A percentile compares a stretch with the other conserved stretches of the same genome.
Conservation (phyloP, 2,888 invertebrate species). For the Gibbula magus region DNA sequence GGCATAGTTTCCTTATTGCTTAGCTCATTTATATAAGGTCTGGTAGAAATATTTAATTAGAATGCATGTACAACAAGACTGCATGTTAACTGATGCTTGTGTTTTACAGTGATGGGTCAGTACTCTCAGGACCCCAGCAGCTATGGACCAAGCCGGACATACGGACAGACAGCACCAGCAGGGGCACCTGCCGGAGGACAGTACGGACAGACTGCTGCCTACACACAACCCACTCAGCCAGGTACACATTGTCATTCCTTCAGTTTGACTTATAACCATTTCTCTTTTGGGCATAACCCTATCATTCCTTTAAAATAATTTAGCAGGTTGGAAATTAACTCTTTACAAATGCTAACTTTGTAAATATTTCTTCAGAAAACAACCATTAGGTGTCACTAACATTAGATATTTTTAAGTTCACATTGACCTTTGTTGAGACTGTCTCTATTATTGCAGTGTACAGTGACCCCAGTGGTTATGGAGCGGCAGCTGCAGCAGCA, state of each 20-base stretch:
- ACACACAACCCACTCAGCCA: not conserved
- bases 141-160: conserved; percentile 39
- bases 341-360: too few species aligned
- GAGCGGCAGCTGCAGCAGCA: conserved; percentile 22
- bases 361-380: too few species aligned
- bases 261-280: not conserved
- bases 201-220: conserved; percentile 12
- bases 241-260: not conserved
- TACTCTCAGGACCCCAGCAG: conserved; percentile 41
- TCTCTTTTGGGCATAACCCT: not conserved
- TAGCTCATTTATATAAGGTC: too few species aligned
- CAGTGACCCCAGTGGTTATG: conserved; percentile 22
- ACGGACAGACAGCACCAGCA: conserved; percentile 30
- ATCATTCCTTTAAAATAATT: too few species aligned
- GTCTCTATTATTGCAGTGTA: not conserved
- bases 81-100: conserved; percentile 31
- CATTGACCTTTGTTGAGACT: too few species aligned
- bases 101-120: conserved; percentile 34
- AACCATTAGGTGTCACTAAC: too few species aligned
- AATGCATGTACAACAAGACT: too few species aligned
- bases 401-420: too few species aligned
- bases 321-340: too few species aligned
- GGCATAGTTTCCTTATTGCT: too few species aligned
- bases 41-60: too few species aligned
- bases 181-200: conserved; percentile 9